Percentiles rank a stretch among this genome's conserved stretches.
phyloP scores from a whole-genome alignment of 2,113 vertebrate genomes.

The Brachyhypopomus occidentalis region DNA sequence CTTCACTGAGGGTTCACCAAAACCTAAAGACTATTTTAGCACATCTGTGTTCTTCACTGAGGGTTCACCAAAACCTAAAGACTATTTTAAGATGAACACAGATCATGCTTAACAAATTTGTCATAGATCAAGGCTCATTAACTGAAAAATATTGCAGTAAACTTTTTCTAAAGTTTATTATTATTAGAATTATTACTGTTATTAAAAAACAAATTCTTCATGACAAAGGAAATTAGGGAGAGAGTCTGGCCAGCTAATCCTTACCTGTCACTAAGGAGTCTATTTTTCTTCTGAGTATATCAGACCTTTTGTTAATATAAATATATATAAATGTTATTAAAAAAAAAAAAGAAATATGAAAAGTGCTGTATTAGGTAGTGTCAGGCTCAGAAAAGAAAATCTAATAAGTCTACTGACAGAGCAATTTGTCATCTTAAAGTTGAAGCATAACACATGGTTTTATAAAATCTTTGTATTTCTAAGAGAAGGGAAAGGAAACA shows the following conservation, averaged over 20 bases:
- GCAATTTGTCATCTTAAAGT: too few species aligned
- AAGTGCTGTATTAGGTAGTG: background rate
- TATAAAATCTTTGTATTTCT: too few species aligned
- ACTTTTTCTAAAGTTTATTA: background rate
- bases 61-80: background rate
- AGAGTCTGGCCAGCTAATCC: conserved; percentile 50
- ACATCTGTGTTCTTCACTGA: background rate
- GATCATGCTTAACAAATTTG: background rate
- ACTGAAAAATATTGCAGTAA: background rate
- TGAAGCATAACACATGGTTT: too few species aligned
- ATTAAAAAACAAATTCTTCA: conserved; percentile 14
- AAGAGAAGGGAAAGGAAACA: too few species aligned
- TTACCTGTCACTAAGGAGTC: conserved; percentile 69
- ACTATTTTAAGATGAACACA: background rate
- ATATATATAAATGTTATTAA: background rate
- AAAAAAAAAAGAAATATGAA: background rate
- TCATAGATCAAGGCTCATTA: background rate
- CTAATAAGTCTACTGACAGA: too few species aligned
- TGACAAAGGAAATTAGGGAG: background rate
- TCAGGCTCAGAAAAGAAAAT: too few species aligned
- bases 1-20: background rate
- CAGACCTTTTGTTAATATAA: background rate
- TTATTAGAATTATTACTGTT: background rate
- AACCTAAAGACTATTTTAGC: background rate
- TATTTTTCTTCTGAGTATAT: background rate